Evolutionary conservation across 2,797 vertebrate genomes (phyloP).

Genomic region (Danio kyathit): DNA sequence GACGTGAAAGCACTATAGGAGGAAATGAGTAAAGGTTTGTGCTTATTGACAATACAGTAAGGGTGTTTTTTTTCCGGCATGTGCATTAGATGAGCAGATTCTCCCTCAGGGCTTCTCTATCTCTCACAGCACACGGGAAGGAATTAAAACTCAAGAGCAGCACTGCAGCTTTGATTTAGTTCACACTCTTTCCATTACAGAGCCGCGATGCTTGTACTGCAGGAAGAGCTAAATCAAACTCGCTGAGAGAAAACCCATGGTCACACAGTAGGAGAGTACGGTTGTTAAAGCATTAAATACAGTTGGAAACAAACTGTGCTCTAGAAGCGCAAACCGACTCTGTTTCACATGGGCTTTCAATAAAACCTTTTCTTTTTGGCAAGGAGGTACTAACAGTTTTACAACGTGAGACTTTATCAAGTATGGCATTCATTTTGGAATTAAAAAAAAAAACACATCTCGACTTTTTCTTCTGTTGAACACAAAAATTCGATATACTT

Average conservation of each 20-base stretch:
- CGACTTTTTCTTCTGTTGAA: too few species aligned
- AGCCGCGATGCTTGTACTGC: conserved; percentile 6
- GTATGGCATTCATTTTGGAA: too few species aligned
- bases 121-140: conserved; percentile 9
- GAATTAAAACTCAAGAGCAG: conserved; percentile 50
- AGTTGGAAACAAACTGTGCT: too few species aligned
- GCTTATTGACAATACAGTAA: conserved; percentile 30
- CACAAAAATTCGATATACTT: too few species aligned
- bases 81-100: conserved; percentile 10
- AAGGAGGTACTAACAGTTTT: too few species aligned
- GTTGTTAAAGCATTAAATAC: not conserved
- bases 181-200: conserved; percentile 39
- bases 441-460: too few species aligned
- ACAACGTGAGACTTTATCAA: too few species aligned
- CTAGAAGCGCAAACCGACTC: too few species aligned
- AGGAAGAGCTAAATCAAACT: not conserved
- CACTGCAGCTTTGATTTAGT: conserved; percentile 50
- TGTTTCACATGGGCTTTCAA: too few species aligned
- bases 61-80: not conserved
- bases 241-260: not conserved
- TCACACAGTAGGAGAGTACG: not conserved
- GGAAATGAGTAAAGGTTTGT: not conserved
- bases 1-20: not conserved
- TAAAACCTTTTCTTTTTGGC: too few species aligned
- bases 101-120: conserved; percentile 34